A percentile compares a stretch with the other conserved stretches of the same genome.
Evolutionary conservation across 2,797 vertebrate species (phyloP).

Genomic region (Phataginus tetradactyla): DNA sequence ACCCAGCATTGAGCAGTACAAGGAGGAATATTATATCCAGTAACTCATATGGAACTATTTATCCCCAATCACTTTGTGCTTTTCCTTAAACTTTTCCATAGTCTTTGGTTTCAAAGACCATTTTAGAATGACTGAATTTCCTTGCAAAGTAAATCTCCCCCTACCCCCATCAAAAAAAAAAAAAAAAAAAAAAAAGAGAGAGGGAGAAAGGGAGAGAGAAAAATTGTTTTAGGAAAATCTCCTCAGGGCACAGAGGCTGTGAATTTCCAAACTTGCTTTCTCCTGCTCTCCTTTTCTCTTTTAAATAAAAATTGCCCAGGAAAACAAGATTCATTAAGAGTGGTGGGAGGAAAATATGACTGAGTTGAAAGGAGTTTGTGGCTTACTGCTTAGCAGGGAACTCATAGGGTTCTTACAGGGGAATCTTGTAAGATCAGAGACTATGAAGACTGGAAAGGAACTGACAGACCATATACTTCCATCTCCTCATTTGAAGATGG

Average conservation of each 20-base stretch:
- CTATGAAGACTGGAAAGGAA: background rate
- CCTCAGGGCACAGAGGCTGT: slow-evolving; percentile 77
- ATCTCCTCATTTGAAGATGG: background rate
- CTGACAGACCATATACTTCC: background rate
- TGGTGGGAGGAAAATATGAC: background rate
- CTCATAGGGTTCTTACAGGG: background rate
- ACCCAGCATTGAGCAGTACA: slow-evolving; percentile 80
- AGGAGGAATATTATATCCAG: slow-evolving; percentile 85
- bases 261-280: slow-evolving; percentile 75
- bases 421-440: background rate
- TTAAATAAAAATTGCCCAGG: slow-evolving; percentile 76
- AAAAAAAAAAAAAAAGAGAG: background rate
- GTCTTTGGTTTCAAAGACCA: slow-evolving; percentile 89
- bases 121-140: slow-evolving; percentile 87
- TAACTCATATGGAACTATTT: slow-evolving; percentile 90
- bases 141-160: slow-evolving; percentile 64
- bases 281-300: slow-evolving; percentile 62
- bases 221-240: slow-evolving; percentile 89
- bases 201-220: slow-evolving; percentile 42
- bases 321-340: slow-evolving; percentile 76
- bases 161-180: background rate
- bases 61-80: slow-evolving; percentile 87
- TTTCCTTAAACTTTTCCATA: slow-evolving; percentile 88
- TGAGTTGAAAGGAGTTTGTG: slow-evolving; percentile 57
- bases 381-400: slow-evolving; percentile 35